Evolutionary conservation across 2,113 vertebrate species (phyloP), one percentile per base, ranked within the genome.

Genomic region (Bujurquina vittata): DNA sequence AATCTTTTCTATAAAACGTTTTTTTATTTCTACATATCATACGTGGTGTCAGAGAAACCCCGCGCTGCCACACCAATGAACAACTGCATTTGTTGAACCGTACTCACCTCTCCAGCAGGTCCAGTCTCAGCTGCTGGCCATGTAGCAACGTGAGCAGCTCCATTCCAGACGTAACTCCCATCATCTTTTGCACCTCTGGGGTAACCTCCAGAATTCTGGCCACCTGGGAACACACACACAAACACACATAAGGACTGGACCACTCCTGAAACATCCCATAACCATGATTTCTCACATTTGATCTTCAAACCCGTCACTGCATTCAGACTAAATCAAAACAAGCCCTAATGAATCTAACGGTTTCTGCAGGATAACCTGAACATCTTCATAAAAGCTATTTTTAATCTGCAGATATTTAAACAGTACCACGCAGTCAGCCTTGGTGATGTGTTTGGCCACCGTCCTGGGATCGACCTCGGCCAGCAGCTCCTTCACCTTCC

Each of bases 91-190:
- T 22, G 10, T 20, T 10, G 12, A 33, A 35, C 6, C 35, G 12
- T 15, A 8, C 78, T 14, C 93, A 98, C 98, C 98, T 97, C 97
- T 99, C 98, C 86, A 99, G 94, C 85, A 99, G 95, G 95, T 99
- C 98, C 11, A 97, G 95, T 77, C 98, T 95, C 37, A 99, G 95
- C 92, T 97, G 97, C 74, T 97, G 97, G 69, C 98, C 98, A 0
- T 99, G 98, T 56, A 97, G 98, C 80, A 99, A 94, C 20, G 98
- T 99, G 79, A 99, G 96, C 73, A 99, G 95, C 94, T 99, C 98
- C 96, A 97, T 94, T 83, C 98, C 98, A 0, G 96, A 99, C 85
- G 94, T 96, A 83, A 99, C 98, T 80, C 97, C 98, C 97, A 99
- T 99, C 90, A 95, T 96, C 93, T 90, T 95, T 94, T 97, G 96